Conservation (phyloP, 2,888 invertebrate species). For the Synergus gifuensis region DNA sequence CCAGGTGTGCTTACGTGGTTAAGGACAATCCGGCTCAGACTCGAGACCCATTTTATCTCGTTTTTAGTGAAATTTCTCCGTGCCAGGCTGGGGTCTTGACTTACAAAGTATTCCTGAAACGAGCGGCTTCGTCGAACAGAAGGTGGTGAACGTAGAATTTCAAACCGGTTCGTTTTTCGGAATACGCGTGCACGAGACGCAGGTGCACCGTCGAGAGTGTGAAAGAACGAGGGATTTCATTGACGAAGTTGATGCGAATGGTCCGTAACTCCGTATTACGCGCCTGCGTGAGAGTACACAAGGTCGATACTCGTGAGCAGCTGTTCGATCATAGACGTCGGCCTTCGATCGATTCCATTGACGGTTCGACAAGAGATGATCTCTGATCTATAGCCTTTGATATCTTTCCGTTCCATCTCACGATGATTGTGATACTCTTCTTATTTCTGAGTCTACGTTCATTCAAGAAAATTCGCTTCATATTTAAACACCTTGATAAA, state of each 20-base stretch:
- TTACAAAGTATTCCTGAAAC: slow-evolving; percentile 7
- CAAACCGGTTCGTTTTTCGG: slow-evolving; percentile 58
- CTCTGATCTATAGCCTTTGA: slow-evolving; percentile 31
- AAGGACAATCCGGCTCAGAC: neutral
- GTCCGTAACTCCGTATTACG: slow-evolving; percentile 33
- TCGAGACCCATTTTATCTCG: neutral
- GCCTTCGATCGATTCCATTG: slow-evolving; percentile 36
- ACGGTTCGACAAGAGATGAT: slow-evolving; percentile 29
- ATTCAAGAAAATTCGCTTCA: neutral
- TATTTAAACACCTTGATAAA: neutral
- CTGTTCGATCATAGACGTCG: slow-evolving; percentile 16
- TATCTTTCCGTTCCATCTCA: neutral
- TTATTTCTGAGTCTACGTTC: neutral
- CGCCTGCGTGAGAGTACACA: slow-evolving; percentile 34
- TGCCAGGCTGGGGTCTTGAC: neutral
- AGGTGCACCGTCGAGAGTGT: slow-evolving; percentile 36
- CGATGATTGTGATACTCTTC: neutral
- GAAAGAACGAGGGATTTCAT: slow-evolving; percentile 54
- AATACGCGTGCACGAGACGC: slow-evolving; percentile 32
- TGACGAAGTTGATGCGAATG: slow-evolving; percentile 49
- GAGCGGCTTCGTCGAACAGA: neutral
- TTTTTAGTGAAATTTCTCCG: slow-evolving; percentile 19
- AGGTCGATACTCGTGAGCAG: slow-evolving; percentile 25
- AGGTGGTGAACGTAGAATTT: slow-evolving; percentile 49
- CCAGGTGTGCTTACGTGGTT: slow-evolving; percentile 26